Percentiles rank a stretch among this genome's conserved stretches.
Conservation (phyloP, 1,140 invertebrate species). For the Diabrotica undecimpunctata region DNA sequence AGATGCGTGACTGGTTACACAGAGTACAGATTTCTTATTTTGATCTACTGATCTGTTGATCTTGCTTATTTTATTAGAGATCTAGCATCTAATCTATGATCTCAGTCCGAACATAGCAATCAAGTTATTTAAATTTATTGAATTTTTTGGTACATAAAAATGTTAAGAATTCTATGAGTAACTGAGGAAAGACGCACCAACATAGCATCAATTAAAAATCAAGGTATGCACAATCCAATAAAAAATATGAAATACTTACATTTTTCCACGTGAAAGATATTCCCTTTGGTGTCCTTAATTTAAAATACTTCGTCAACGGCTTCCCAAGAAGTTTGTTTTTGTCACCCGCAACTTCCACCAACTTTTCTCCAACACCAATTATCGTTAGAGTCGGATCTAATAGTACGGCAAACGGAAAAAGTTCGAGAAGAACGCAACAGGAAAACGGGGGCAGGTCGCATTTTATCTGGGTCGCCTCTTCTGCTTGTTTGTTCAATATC, state of each 20-base stretch:
- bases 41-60: no score
- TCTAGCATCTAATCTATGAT: no score
- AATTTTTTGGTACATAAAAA: no score
- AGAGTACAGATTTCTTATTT: no score
- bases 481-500: constrained; percentile 50
- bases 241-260: constrained; percentile 47
- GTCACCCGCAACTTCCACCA: constrained; percentile 61
- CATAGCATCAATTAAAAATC: no score
- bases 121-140: no score
- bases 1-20: no score
- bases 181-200: no score
- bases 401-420: constrained; percentile 73
- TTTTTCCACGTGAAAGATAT: constrained; percentile 71
- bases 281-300: constrained; percentile 68
- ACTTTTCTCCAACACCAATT: constrained; percentile 67
- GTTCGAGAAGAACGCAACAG: constrained; percentile 62
- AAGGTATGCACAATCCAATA: no score
- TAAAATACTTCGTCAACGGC: constrained; percentile 63
- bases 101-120: no score
- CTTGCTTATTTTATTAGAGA: no score
- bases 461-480: constrained; percentile 49
- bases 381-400: constrained; percentile 63
- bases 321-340: constrained; percentile 60
- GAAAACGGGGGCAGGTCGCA: constrained; percentile 60
- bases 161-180: no score